Base-by-base conservation (phyloP, 2,113 vertebrate genomes). In the Tauraco erythrolophus region DNA sequence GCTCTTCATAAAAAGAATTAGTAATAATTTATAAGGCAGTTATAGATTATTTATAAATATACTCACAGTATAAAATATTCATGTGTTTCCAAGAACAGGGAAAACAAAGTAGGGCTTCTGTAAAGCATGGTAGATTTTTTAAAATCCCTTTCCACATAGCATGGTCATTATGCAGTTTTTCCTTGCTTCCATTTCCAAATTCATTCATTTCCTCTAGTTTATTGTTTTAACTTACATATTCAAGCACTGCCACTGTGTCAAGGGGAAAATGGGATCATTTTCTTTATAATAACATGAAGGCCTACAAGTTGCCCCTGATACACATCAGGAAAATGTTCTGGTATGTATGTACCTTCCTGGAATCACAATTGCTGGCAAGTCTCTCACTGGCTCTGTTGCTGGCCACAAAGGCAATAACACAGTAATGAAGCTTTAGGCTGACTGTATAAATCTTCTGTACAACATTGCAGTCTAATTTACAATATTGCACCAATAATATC, bases 11-110 rank as follows among this genome's bases (percentile, higher is more conserved):
- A 87, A 91, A 92, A 84, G 41, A 87, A 65, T 50, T 89, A 39
- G 25, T 87, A 95, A 96, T 95, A 89, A 95, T 96, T 97, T 91
- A 95, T 92, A 57, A 77, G 72, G 33, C 12, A 28, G 50, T 66
- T 78, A 81, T 92, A 48, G 16, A 78, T 94, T 84, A 92, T 96
- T 96, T 84, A 95, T 92, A 87, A 77, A 71, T 84, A 68, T 71
- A 74, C 31, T 84, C 71, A 70, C 21, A 46, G 11, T 37, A 56
- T 94, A 82, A 95, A 94, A 75, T 95, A 94, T 89, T 95, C 10
- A 91, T 75, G 27, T 24, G 92, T 91, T 95, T 89, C 83, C 65
- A 94, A 91, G 94, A 96, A 95, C 50, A 41, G 50, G 35, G 45
- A 83, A 79, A 88, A 62, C 11, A 64, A 88, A 88, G 46, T n/a